Percentiles rank a stretch among this genome's conserved stretches.
Evolutionary conservation across 2,797 vertebrate genomes (phyloP).

Genomic region (Sebastes minor): DNA sequence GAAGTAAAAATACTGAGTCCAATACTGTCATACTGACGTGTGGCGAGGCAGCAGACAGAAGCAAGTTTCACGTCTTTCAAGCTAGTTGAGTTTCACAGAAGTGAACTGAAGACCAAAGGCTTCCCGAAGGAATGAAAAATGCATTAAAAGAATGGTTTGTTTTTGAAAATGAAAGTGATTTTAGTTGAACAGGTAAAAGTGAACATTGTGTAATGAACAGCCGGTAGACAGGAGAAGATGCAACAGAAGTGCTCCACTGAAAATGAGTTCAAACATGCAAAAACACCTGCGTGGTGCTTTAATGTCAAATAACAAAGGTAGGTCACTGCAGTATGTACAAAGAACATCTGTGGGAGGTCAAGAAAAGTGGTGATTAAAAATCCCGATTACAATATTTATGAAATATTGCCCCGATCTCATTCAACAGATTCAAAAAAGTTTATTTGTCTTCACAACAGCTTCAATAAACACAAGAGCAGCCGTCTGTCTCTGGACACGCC

Average conservation of each 20-base stretch:
- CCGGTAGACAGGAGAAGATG: not conserved
- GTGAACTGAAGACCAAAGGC: not conserved
- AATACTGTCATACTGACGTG: not conserved
- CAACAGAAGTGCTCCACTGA: not conserved
- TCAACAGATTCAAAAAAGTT: constrained; percentile 1
- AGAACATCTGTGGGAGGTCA: not conserved
- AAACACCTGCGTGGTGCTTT: not conserved
- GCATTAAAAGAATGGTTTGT: not conserved
- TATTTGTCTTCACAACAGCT: constrained; percentile 35
- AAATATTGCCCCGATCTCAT: not conserved
- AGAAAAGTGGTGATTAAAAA: not conserved
- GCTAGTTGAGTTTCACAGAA: not conserved
- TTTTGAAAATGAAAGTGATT: not conserved
- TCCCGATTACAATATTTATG: not conserved
- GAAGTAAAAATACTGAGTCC: too few relatives aligned
- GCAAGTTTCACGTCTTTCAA: not conserved
- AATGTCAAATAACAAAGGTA: not conserved
- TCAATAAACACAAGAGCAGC: constrained; percentile 5
- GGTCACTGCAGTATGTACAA: not conserved
- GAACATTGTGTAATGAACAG: not conserved
- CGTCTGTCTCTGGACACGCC: constrained; percentile 7
- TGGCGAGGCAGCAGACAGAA: not conserved
- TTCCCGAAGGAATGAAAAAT: not conserved
- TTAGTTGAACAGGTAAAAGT: not conserved
- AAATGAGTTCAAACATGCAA: not conserved